Evolutionary conservation across 35 echinoderm and acorn worm genomes (phyloP).

Genomic region (Holothuria glaberrima): DNA sequence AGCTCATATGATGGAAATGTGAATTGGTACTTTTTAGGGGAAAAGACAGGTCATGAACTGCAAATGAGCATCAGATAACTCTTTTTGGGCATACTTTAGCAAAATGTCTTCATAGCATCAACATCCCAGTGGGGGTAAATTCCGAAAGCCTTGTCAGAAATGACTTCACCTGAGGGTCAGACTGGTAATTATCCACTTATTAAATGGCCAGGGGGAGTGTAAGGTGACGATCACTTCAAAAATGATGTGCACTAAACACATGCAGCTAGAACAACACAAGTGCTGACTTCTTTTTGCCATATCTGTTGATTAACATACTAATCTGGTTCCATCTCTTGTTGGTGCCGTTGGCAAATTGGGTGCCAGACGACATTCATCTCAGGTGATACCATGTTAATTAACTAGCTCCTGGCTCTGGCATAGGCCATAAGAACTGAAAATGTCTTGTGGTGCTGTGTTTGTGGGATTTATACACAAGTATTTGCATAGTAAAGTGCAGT

Average conservation of each 20-base stretch:
- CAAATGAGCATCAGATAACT: too few relatives aligned
- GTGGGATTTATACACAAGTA: too few relatives aligned
- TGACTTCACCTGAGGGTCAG: conserved; percentile 19
- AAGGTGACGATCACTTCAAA: background rate
- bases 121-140: too few relatives aligned
- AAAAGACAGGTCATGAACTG: too few relatives aligned
- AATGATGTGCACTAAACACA: background rate
- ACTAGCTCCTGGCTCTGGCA: background rate
- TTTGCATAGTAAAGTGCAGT: too few relatives aligned
- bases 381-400: conserved; percentile 38
- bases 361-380: conserved; percentile 33
- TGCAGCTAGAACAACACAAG: conserved; percentile 25
- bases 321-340: conserved; percentile 33
- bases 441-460: too few relatives aligned
- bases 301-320: conserved; percentile 34
- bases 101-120: too few relatives aligned
- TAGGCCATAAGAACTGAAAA: background rate
- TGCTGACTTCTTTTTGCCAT: conserved; percentile 4
- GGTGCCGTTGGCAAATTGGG: background rate
- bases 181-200: conserved; percentile 27
- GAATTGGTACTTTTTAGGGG: too few relatives aligned
- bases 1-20: too few relatives aligned
- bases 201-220: background rate
- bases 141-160: too few relatives aligned
- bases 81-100: too few relatives aligned